Base-by-base conservation (phyloP, 2,888 invertebrate genomes). In the Tribolium freemani region DNA sequence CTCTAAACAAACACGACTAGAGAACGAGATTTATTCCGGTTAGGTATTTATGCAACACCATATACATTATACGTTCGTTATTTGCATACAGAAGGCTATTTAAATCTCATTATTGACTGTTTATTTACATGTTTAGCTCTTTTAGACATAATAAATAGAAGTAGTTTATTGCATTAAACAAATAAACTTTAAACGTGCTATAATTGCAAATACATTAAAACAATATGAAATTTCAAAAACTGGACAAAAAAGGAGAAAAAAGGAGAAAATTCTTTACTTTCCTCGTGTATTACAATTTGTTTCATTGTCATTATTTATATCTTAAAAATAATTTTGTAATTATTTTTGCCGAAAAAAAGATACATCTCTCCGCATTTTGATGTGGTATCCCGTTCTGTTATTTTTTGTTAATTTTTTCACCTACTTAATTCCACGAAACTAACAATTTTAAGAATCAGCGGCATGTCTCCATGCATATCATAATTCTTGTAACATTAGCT, bases 21-120 rank as follows among this genome's bases (percentile, higher is more conserved):
- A 38, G 5, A 6, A 3, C 5, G 3, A 38, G 38, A n/a, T 38
- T 38, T 38, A 38, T 38, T 38, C 8, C 6, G 3, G 38, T 38
- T 38, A 6, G 38, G 1, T n/a, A 21, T 21, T 21, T 58, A 58
- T 58, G 58, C 58, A 58, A 45, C 58, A 58, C 58, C 13, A 58
- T 45, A 58, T 45, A 58, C 58, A 9, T 10, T n/a, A 45, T 58
- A 16, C 45, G 10, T 58, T 16, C 58, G 20, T 58, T 58, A 58
- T 58, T 58, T 58, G 58, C 58, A 58, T 58, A 58, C 8, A 38
- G 38, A 38, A 38, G 38, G 38, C 38, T 38, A 38, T 38, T 38
- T 38, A 38, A 38, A 38, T 38, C 38, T 38, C 38, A 38, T 38
- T 38, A 38, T 38, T 5, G 38, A n/a, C 38, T 38, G n/a, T 38